These are phyloP conservation scores for Cercopithecus diana DNA, from an alignment of 2,797 vertebrate species.

Conservation along the genomic window DNA sequence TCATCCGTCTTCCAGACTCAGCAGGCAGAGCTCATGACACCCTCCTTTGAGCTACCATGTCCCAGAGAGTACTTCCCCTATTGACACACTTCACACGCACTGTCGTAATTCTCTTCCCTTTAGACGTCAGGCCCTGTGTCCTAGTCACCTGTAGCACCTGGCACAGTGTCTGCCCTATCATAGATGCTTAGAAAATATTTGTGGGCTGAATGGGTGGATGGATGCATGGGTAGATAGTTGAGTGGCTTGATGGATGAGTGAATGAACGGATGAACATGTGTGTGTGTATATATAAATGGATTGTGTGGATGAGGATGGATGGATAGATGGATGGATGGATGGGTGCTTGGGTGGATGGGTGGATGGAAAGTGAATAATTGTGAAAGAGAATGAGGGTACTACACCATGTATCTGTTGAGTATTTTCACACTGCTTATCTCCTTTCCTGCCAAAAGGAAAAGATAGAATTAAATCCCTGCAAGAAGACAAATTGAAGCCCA, in stretches of 20 bases:
- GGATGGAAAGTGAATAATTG: not conserved
- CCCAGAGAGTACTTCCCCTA: not conserved
- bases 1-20: not conserved
- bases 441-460: constrained; percentile 13
- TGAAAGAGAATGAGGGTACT: not conserved
- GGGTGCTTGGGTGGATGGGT: not conserved
- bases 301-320: not conserved
- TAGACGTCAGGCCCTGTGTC: not conserved
- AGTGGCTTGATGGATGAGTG: too few species aligned
- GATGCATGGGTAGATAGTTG: not conserved
- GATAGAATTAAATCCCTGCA: not conserved
- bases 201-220: not conserved
- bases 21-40: not conserved
- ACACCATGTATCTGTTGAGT: not conserved
- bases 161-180: not conserved
- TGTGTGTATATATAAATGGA: not conserved
- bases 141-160: not conserved
- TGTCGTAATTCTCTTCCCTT: not conserved
- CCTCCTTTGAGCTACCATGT: not conserved
- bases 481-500: not conserved
- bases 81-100: not conserved
- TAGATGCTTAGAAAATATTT: constrained; percentile 4
- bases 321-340: not conserved
- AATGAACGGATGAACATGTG: not conserved
- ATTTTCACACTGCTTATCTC: not conserved